Evolutionary conservation across 30 jellyfish, hydroid and myxozoan genomes (phyloP).

Genomic region (Turritopsis dohrnii): DNA sequence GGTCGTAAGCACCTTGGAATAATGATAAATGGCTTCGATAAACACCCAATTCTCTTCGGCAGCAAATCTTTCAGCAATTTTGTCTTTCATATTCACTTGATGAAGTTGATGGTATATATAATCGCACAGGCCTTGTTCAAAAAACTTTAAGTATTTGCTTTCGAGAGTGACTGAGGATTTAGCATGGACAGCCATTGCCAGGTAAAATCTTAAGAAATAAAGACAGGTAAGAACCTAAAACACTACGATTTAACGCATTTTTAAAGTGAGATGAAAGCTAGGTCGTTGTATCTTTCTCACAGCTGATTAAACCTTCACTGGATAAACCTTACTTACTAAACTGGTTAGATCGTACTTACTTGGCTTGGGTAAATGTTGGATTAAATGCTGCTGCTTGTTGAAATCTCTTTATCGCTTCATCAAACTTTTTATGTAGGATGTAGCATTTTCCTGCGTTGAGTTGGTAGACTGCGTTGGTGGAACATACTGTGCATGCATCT

Average conservation of each 20-base stretch:
- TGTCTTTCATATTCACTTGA: background rate
- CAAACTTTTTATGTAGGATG: slow-evolving; percentile 34
- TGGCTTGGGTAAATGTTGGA: slow-evolving; percentile 69
- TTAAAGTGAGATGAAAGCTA: background rate
- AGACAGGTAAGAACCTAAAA: background rate
- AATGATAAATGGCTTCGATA: background rate
- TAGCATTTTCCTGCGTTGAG: slow-evolving; percentile 61
- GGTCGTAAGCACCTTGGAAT: background rate
- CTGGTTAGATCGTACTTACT: slow-evolving; percentile 38
- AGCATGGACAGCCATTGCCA: background rate
- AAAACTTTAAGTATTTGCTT: background rate
- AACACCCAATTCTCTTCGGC: background rate
- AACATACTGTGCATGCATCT: slow-evolving; percentile 60
- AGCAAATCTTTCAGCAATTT: background rate
- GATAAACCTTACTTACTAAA: too few relatives aligned
- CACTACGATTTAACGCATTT: background rate
- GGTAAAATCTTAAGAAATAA: background rate
- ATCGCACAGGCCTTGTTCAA: background rate
- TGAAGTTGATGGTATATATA: background rate
- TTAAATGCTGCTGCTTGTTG: slow-evolving; percentile 61
- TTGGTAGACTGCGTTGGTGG: slow-evolving; percentile 36
- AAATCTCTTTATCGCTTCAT: slow-evolving; percentile 52
- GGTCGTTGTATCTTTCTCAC: background rate
- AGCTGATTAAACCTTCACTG: too few relatives aligned
- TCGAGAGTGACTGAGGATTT: background rate